These are phyloP conservation scores for Sminthurides aquaticus DNA, from an alignment of 2,888 invertebrate species.

Conservation along the genomic window DNA sequence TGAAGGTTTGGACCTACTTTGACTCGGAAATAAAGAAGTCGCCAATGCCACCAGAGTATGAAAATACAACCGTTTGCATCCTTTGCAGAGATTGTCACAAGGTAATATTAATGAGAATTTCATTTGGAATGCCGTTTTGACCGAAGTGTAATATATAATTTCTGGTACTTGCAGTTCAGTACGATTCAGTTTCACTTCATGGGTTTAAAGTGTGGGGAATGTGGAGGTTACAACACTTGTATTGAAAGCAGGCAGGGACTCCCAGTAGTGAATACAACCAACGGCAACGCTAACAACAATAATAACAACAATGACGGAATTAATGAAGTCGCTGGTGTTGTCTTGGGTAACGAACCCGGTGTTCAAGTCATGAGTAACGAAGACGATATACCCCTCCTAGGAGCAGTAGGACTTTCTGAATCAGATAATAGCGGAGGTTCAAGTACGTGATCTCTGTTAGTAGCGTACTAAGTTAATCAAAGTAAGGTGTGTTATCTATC, in stretches of 20 bases:
- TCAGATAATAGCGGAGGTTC: neutral
- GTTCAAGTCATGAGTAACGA: neutral
- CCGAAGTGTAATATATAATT: no score
- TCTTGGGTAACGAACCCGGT: no score
- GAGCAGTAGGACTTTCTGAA: neutral
- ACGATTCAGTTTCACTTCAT: conserved; percentile 78
- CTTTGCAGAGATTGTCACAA: conserved; percentile 88
- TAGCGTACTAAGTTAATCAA: no score
- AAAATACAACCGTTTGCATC: conserved; percentile 69
- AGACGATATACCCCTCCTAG: neutral
- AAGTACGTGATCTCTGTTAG: neutral
- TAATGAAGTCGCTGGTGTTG: neutral
- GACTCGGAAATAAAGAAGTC: conserved; percentile 74
- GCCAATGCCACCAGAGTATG: conserved; percentile 76
- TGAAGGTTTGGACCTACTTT: conserved; percentile 21
- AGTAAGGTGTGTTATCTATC: no score
- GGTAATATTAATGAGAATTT: conserved; percentile 53
- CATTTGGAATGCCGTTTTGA: no score
- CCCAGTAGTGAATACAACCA: neutral
- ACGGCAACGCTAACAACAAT: neutral
- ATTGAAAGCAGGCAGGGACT: conserved; percentile 42
- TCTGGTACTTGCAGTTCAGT: conserved; percentile 57
- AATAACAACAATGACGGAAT: conserved; percentile 4
- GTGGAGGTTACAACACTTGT: conserved; percentile 87
- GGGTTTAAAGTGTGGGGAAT: conserved; percentile 74